Evolutionary conservation across 2,888 invertebrate species (phyloP).

Genomic region (Gonocerus acuteangulatus): DNA sequence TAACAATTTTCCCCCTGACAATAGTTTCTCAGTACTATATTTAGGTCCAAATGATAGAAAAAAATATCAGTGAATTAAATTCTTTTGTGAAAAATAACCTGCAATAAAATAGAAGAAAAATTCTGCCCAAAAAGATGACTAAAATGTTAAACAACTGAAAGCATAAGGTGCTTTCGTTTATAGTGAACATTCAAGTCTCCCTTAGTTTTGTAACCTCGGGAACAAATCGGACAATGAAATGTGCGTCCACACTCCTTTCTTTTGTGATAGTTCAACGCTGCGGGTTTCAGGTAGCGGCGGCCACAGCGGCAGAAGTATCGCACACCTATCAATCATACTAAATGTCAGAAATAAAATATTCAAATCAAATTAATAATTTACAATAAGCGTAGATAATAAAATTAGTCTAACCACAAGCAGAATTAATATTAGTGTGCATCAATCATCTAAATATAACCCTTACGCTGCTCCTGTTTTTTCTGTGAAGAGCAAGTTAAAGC

Average conservation of each 20-base stretch:
- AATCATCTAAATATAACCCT: background rate
- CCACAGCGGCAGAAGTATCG: constrained; percentile 26
- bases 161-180: constrained; percentile 11
- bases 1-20: too few relatives aligned
- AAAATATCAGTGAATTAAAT: too few relatives aligned
- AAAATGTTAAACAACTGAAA: constrained; percentile 1
- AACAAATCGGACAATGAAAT: constrained; percentile 23
- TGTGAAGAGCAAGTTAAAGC: too few relatives aligned
- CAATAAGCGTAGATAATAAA: background rate
- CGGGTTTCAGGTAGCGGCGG: constrained; percentile 16
- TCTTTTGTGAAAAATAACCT: too few relatives aligned
- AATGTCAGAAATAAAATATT: background rate
- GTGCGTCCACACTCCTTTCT: constrained; percentile 24
- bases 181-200: constrained; percentile 18
- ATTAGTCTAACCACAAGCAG: too few relatives aligned
- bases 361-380: background rate
- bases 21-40: too few relatives aligned
- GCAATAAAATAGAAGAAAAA: too few relatives aligned
- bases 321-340: constrained; percentile 1
- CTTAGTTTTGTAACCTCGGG: constrained; percentile 20
- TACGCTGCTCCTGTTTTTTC: too few relatives aligned
- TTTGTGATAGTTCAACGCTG: constrained; percentile 24
- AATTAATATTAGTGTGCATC: background rate
- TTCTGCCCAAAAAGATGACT: too few relatives aligned
- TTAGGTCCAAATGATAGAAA: too few relatives aligned